A percentile compares a stretch with the other conserved stretches of the same genome.
Conservation (phyloP, 2,797 vertebrate genomes). For the Mormyrus hasselquistii region DNA sequence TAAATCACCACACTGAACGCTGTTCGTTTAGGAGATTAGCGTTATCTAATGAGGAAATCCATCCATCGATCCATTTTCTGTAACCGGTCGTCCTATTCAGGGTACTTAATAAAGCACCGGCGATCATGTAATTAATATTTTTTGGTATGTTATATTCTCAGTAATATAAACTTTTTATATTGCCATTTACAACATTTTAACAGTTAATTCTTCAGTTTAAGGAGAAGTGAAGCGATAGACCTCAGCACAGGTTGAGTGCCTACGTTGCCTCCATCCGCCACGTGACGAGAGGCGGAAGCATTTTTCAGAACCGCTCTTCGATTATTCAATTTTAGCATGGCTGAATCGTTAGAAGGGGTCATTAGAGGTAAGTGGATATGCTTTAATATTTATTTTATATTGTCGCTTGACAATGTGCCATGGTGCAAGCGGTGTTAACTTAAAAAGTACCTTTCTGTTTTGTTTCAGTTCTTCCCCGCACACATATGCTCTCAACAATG, state of each 20-base stretch:
- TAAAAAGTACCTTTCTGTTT: background rate
- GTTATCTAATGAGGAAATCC: background rate
- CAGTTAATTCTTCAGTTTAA: background rate
- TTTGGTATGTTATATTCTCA: background rate
- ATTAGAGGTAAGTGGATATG: constrained; percentile 44
- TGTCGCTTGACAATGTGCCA: constrained; percentile 13
- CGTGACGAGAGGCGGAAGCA: constrained; percentile 44
- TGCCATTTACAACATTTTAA: background rate
- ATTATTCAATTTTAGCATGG: constrained; percentile 56
- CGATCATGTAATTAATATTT: background rate
- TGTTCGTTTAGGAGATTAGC: background rate
- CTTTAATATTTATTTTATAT: background rate
- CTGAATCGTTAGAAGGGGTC: constrained; percentile 51
- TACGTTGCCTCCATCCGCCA: constrained; percentile 26
- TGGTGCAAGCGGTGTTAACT: background rate
- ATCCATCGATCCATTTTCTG: background rate
- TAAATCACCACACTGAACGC: background rate
- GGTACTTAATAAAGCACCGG: background rate
- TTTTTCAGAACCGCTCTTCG: background rate
- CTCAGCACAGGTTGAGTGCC: background rate
- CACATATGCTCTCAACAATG: background rate
- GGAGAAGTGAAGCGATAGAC: background rate
- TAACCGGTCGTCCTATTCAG: background rate
- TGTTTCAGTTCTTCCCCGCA: background rate
- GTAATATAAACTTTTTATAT: background rate